Evolutionary conservation across 2,113 vertebrate genomes (phyloP).

Genomic region (Lophius piscatorius): DNA sequence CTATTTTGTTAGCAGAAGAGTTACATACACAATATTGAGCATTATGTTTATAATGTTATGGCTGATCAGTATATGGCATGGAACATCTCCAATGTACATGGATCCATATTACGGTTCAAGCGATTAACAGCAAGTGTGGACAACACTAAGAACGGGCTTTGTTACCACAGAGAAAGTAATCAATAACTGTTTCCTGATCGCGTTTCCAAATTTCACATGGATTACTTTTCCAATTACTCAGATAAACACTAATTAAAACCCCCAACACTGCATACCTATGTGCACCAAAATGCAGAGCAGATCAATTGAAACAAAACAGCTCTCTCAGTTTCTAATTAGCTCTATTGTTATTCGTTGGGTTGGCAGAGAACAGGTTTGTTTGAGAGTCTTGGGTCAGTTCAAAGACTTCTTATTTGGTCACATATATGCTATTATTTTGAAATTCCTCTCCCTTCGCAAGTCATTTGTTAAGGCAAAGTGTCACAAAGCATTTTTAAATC

Average conservation of each 20-base stretch:
- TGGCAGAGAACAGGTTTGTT: not conserved
- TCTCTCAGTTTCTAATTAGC: not conserved
- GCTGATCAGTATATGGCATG: no score
- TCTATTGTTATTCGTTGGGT: not conserved
- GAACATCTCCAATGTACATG: constrained; percentile 26
- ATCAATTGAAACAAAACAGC: not conserved
- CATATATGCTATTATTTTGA: no score
- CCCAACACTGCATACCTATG: no score
- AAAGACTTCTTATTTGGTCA: no score
- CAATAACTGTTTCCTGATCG: constrained; percentile 45
- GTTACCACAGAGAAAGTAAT: constrained; percentile 27
- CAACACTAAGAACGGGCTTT: constrained; percentile 21
- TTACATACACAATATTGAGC: no score
- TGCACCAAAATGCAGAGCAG: constrained; percentile 2
- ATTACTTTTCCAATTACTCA: constrained; percentile 25
- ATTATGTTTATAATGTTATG: no score
- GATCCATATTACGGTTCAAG: constrained; percentile 34
- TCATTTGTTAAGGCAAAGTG: no score
- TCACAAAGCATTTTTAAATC: no score
- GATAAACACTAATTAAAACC: no score
- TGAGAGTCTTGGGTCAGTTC: not conserved
- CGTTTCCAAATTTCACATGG: constrained; percentile 23
- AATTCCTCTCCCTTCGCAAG: no score
- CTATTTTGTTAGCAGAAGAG: no score
- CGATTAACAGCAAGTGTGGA: constrained; percentile 19